Conservation (phyloP, 2,888 invertebrate species). For the Trissolcus brochymenae region DNA sequence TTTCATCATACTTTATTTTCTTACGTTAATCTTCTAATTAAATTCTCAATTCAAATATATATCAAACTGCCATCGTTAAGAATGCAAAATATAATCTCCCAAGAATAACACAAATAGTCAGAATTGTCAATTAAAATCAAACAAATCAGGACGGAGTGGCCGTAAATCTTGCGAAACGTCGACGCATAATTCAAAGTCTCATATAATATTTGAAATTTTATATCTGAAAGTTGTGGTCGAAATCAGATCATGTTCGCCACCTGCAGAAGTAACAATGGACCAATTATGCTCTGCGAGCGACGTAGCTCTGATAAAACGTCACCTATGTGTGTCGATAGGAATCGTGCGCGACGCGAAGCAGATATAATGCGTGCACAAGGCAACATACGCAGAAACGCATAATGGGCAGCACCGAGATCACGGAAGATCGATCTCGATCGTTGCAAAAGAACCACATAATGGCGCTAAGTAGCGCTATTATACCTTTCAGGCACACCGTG, state of each 20-base stretch:
- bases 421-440: slow-evolving; percentile 59
- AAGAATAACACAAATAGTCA: too few relatives aligned
- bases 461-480: slow-evolving; percentile 63
- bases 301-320: slow-evolving; percentile 65
- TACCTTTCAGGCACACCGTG: slow-evolving; percentile 40
- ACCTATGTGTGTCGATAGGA: slow-evolving; percentile 63
- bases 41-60: too few relatives aligned
- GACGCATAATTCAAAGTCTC: slow-evolving; percentile 26
- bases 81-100: too few relatives aligned
- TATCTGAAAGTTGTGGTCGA: slow-evolving; percentile 21
- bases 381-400: slow-evolving; percentile 55
- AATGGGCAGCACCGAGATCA: slow-evolving; percentile 50
- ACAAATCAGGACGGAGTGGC: background rate
- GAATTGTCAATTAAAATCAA: slow-evolving; percentile 14
- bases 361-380: slow-evolving; percentile 56
- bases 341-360: slow-evolving; percentile 59
- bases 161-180: slow-evolving; percentile 12
- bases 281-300: slow-evolving; percentile 65
- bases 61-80: too few relatives aligned
- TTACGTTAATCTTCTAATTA: too few relatives aligned
- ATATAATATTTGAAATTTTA: slow-evolving; percentile 44
- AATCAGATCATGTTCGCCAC: slow-evolving; percentile 53
- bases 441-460: slow-evolving; percentile 61
- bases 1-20: too few relatives aligned
- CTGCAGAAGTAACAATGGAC: slow-evolving; percentile 67